These are phyloP conservation scores for Pseudomyrmex dendroicus DNA, from an alignment of 1,140 invertebrate species.

Conservation along the genomic window DNA sequence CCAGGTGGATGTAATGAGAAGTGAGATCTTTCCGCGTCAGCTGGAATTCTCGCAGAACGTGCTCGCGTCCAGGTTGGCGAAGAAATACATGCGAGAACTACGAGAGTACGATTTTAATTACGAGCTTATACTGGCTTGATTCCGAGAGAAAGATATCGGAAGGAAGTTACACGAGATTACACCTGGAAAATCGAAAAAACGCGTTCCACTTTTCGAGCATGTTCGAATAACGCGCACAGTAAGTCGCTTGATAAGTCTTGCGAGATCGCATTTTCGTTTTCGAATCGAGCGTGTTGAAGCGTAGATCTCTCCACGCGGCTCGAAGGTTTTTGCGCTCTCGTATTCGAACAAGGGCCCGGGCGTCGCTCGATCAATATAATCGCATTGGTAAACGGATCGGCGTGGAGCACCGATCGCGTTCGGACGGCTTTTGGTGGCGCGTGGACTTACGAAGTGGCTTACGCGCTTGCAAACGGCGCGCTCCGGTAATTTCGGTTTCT, in stretches of 20 bases:
- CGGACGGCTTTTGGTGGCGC: slow-evolving; percentile 42
- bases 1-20: slow-evolving; percentile 37
- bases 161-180: slow-evolving; percentile 47
- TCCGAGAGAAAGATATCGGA: background rate
- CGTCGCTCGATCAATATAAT: slow-evolving; percentile 54
- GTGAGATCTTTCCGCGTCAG: slow-evolving; percentile 30
- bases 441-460: slow-evolving; percentile 55
- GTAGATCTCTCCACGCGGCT: slow-evolving; percentile 29
- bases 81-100: slow-evolving; percentile 22
- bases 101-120: slow-evolving; percentile 51
- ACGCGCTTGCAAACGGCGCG: slow-evolving; percentile 33
- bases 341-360: background rate
- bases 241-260: slow-evolving; percentile 2
- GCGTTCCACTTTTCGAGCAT: slow-evolving; percentile 3
- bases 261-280: slow-evolving; percentile 45
- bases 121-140: slow-evolving; percentile 24
- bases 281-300: background rate
- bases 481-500: slow-evolving; percentile 61
- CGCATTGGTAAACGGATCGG: slow-evolving; percentile 59
- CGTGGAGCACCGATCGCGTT: slow-evolving; percentile 57
- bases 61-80: background rate
- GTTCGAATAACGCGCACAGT: background rate
- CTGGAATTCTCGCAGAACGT: slow-evolving; percentile 45
- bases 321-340: background rate
- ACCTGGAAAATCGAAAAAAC: slow-evolving; percentile 35